Base-by-base conservation (phyloP, 2,113 vertebrate genomes). In the Stomatorhinus ivindoensis region DNA sequence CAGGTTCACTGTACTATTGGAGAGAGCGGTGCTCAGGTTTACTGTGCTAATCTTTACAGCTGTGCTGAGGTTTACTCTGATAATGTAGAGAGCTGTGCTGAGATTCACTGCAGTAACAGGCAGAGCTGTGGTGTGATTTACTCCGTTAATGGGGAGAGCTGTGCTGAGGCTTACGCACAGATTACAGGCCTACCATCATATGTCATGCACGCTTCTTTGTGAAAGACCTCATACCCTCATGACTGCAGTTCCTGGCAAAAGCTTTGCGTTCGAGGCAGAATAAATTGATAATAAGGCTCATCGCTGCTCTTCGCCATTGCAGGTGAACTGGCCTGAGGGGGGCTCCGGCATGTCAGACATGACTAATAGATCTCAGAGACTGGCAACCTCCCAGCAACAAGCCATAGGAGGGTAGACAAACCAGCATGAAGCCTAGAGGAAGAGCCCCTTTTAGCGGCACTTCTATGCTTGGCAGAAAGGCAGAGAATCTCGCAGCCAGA, bases 271-370 rank as follows among this genome's bases (percentile, higher is more conserved):
- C 44, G n/a, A 84, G 85, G 50, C 85, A 53, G 48, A 53, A 87
- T 87, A 87, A 87, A 53, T 53, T 35, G 85, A 87, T 87, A 35
- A 87, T 87, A 24, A 84, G 42, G 44, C 39, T 46, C 39, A 87
- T 53, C 47, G n/a, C 27, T 87, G 85, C 47, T 80, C 73, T 87
- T 53, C 85, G 7, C n/a, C 27, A 35, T 87, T 27, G 27, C 85
- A 87, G 50, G 85, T 86, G 83, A 86, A 50, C 44, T 86, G 83
- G 83, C 47, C 83, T 48, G 46, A 86, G 83, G 83, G 83, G 73
- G 73, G 42, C 10, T 50, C 83, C 27, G 44, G 44, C 47, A 53
- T 53, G 47, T 53, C 47, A 87, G 85, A 87, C 48, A 53, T 87
- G 48, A 53, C 47, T 27, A 53, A 53, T 53, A 50, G 17, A 87